Conservation (phyloP, 2,797 vertebrate species). For the Sebastolobus altivelis region DNA sequence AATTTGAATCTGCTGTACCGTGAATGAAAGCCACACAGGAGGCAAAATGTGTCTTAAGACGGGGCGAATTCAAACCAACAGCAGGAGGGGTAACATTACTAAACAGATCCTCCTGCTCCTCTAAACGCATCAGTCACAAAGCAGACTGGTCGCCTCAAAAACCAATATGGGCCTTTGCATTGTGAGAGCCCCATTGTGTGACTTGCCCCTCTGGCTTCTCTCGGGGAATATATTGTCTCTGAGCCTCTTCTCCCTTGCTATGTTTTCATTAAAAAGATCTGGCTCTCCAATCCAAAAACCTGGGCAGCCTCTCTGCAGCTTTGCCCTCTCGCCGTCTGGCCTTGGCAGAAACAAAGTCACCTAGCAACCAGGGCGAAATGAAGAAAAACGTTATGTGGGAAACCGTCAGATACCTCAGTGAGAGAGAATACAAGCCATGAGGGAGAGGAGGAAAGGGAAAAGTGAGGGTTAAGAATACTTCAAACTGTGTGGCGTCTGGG, state of each 20-base stretch:
- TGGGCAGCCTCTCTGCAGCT: constrained; percentile 48
- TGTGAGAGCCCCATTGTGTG: constrained; percentile 60
- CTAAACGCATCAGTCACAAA: constrained; percentile 62
- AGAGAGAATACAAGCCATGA: constrained; percentile 12
- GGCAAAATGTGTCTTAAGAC: constrained; percentile 32
- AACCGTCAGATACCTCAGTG: constrained; percentile 47
- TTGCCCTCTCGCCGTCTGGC: constrained; percentile 66
- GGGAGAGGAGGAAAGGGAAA: constrained; percentile 23
- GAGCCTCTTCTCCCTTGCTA: constrained; percentile 68
- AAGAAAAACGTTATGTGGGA: constrained; percentile 63
- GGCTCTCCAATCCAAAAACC: constrained; percentile 39
- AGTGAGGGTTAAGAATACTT: constrained; percentile 52
- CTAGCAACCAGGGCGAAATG: constrained; percentile 75
- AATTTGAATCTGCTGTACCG: constrained; percentile 16
- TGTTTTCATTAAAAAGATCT: constrained; percentile 79
- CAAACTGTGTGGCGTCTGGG: constrained; percentile 45
- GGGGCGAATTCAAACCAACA: constrained; percentile 55
- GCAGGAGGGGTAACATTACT: constrained; percentile 30
- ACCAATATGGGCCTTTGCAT: constrained; percentile 66
- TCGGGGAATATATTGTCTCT: constrained; percentile 64
- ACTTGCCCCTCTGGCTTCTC: constrained; percentile 53
- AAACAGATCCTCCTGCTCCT: constrained; percentile 49
- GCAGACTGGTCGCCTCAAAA: constrained; percentile 56
- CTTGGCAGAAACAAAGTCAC: constrained; percentile 73
- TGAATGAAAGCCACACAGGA: constrained; percentile 36